These are phyloP conservation scores for Benitochromis conjunctus DNA, from an alignment of 2,113 vertebrate genomes.

Conservation along the genomic window DNA sequence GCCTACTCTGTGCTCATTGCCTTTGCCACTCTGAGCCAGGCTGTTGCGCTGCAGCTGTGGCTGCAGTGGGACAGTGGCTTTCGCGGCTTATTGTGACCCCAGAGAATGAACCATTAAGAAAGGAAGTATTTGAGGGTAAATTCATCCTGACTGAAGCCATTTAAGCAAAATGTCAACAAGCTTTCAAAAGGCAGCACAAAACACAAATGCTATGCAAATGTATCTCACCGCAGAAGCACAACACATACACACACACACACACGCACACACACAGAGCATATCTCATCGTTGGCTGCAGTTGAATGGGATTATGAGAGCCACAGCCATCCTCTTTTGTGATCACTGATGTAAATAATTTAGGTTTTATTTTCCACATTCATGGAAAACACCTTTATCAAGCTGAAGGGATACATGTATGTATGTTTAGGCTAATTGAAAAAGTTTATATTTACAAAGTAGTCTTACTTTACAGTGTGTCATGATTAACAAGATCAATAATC, in stretches of 20 bases:
- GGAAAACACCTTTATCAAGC: not conserved
- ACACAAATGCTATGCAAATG: conserved; percentile 49
- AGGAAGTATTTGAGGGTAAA: conserved; percentile 45
- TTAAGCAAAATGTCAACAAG: conserved; percentile 33
- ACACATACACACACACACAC: not conserved
- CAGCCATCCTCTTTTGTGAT: not conserved
- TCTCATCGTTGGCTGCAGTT: not conserved
- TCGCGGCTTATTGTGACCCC: not conserved
- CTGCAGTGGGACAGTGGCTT: not conserved
- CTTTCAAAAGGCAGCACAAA: conserved; percentile 5
- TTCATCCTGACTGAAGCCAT: conserved; percentile 1
- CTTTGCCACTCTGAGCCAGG: not conserved
- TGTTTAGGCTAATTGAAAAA: no score
- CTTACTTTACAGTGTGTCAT: no score
- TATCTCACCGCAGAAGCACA: not conserved
- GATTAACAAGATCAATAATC: no score
- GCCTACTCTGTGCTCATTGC: not conserved
- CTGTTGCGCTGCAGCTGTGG: not conserved
- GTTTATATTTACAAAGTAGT: no score
- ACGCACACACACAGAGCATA: not conserved
- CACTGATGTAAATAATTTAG: not conserved
- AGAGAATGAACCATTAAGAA: not conserved
- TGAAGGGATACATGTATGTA: not conserved
- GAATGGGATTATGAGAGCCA: conserved; percentile 12
- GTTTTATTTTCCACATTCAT: not conserved